Base-by-base conservation (phyloP, 2,888 invertebrate species). In the Biston stratarius region DNA sequence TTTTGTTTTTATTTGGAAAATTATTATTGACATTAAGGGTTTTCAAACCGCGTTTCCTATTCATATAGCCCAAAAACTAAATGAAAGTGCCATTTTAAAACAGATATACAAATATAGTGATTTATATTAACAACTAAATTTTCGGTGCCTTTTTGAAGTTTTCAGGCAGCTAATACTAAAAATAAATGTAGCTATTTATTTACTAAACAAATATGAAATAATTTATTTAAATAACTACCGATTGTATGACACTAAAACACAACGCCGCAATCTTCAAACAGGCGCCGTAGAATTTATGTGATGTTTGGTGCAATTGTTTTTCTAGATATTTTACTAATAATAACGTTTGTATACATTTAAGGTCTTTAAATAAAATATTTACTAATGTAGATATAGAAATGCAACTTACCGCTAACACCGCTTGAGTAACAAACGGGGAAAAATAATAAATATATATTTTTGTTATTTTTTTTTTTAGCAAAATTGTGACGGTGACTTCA, bases 401-500 rank as follows among this genome's bases (percentile, higher is more conserved):
- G 62, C 74, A 72, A 68, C 66, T 67, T 71, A 64, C 58, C 47
- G 62, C n/a, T 61, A 61, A 55, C 53, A 55, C 42, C 38, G 59
- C 62, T 67, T 67, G 11, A 56, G 68, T 53, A 56, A 61, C 68
- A 70, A 60, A 64, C 72, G 68, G 58, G 59, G 64, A 67, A 57
- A 72, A 64, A 70, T 68, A 38, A 59, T 64, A 69, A 69, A 60
- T 62, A 56, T 61, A 34, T 68, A 61, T 67, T 67, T 69, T 77
- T 74, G 49, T 69, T 77, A 77, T 80, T 78, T 81, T 84, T 71
- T n/a, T 85, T 81, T 84, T 72, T 85, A 83, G 85, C 76, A 79
- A 80, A 74, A 67, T 83, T 70, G 73, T 83, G 76, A 79, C 75
- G 68, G 80, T 81, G 81, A 71, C 80, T 56, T 76, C 83, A 56